Evolutionary conservation across 2,888 invertebrate genomes (phyloP), one percentile per base, ranked within the genome.

Genomic region (Stenolophus ochropezus): DNA sequence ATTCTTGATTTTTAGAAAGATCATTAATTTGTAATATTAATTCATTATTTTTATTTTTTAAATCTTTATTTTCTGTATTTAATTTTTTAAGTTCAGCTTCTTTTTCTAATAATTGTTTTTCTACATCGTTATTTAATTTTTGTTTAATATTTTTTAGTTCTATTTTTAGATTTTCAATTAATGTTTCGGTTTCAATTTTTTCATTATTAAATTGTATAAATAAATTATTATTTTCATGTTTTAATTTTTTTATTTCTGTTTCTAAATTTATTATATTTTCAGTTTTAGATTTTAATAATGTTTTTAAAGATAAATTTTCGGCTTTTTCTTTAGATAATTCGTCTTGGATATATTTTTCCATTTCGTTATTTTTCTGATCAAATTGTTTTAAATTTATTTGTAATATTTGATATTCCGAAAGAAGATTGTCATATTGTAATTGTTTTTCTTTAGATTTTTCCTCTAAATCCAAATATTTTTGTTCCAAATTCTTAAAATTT

Each of bases 381-480:
- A 61, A 23, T 4, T 14, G 33, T 33, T 42, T 16, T 6, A 21
- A 14, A 20, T 65, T 65, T 18, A 4, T n/a, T 1, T 20, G 18
- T 20, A 69, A 42, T 8, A 42, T 18, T 18, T 69, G 16, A 42
- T 42, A 20, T 42, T 42, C n/a, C 1, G 69, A 6, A 33, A 33
- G 33, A 18, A 69, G 18, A 42, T 42, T 33, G 16, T 33, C 18
- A 5, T 69, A 14, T 73, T 73, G 49, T 16, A n/a, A 21, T 49
- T 49, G 23, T 16, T n/a, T 33, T 21, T 73, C 18, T 47, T 69
- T 69, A 5, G 65, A 33, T 69, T 69, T 69, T 21, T 61, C 23
- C 25, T 69, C 69, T 47, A 69, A 11, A 42, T 61, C 23, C 3
- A 4, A 42, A 16, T 69, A 42, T 11, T 5, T 18, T 18, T 69